Conservation (phyloP, 2,113 vertebrate species). For the Setophaga petechia region DNA sequence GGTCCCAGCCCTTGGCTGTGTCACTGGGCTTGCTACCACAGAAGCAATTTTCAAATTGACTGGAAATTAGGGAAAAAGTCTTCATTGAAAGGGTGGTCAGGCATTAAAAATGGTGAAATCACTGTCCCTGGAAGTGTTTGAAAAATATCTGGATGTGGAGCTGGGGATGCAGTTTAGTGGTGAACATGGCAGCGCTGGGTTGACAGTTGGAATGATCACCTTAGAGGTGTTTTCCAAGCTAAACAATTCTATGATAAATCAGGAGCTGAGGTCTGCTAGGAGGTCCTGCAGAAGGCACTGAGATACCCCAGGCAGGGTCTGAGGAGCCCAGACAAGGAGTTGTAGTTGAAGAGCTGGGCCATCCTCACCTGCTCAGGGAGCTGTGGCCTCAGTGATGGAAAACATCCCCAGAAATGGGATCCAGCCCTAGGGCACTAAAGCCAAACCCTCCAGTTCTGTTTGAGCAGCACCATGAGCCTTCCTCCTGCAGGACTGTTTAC, state of each 20-base stretch:
- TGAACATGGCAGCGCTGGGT: accelerated
- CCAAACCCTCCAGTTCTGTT: neutral
- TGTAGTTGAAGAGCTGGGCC: neutral
- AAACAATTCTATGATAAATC: neutral
- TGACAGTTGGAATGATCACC: neutral
- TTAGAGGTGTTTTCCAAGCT: neutral
- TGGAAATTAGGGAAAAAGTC: neutral
- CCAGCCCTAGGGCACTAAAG: neutral
- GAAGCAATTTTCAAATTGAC: neutral
- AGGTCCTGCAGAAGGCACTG: neutral
- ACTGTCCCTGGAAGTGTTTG: neutral
- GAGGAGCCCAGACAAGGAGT: neutral
- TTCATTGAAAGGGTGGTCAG: neutral
- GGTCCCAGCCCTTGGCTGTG: neutral
- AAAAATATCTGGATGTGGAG: neutral
- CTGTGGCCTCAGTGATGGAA: neutral
- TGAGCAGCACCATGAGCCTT: neutral
- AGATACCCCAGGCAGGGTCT: neutral
- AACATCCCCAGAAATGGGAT: neutral
- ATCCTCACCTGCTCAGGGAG: neutral
- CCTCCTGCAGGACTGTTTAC: neutral
- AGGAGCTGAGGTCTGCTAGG: neutral
- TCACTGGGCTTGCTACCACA: neutral
- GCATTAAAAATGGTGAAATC: neutral
- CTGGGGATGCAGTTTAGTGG: neutral